Evolutionary conservation across 1,140 invertebrate species (phyloP), one percentile per base, ranked within the genome.

Genomic region (Bombus impatiens): DNA sequence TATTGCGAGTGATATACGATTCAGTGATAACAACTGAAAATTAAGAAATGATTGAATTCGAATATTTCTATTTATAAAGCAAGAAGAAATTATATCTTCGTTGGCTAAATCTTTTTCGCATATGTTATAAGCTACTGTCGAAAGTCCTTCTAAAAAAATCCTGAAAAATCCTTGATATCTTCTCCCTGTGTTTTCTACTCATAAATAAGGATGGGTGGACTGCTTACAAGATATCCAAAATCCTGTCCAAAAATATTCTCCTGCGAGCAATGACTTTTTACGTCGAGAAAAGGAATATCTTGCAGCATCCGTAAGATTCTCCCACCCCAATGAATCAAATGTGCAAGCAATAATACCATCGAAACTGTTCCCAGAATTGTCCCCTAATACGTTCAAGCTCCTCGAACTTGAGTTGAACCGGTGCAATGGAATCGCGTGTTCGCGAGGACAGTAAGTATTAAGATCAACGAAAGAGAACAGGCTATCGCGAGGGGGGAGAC

Each of bases 401-500:
- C 65, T 32, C 0, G n/a, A 35, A 8, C 67, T 68, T 8, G 67
- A 25, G 15, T 9, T 2, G 35, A 70, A 70, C 4, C 72, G 47
- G 18, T 22, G 47, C 47, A 62, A 62, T 12, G 72, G 70, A 62
- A 44, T 71, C 40, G 57, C 44, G 13, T 68, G 2, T 35, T 77
- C 12, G 35, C n/a, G 10, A 25, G 28, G 32, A 4, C 22, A 6
- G 8, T 25, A 12, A 62, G 28, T 62, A 62, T 62, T 40, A 28
- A 28, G 67, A 67, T 13, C 65, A 25, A 12, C 35, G 13, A 22
- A 25, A n/a, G 57, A 40, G 59, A 22, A 42, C 37, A 35, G 40
- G 10, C 28, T 37, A 12, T 59, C 18, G 32, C 22, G 44, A 74
- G 59, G 47, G 67, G 42, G 82, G 78, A 57, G 82, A 84, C 81